These are phyloP conservation scores for Lissonota sp. DNA, from an alignment of 2,888 invertebrate species.

Conservation along the genomic window DNA sequence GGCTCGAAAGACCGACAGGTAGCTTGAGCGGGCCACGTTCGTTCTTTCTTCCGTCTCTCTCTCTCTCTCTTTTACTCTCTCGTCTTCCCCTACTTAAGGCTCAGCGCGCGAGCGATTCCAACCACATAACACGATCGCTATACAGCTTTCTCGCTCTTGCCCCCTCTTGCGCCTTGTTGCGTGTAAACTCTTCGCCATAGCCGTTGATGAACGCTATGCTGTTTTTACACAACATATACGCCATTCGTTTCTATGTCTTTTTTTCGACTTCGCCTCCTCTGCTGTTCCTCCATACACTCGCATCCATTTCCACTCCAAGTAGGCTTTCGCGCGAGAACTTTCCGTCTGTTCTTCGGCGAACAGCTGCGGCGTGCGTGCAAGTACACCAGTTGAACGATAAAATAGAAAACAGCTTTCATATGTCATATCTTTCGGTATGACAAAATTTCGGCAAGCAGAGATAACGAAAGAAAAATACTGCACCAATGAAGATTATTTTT, in stretches of 20 bases:
- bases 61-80: neutral
- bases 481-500: too few species aligned
- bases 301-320: too few species aligned
- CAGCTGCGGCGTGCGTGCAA: too few species aligned
- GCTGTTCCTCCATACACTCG: neutral
- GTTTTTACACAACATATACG: too few species aligned
- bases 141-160: neutral
- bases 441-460: too few species aligned
- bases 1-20: constrained; percentile 77
- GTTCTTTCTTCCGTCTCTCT: neutral
- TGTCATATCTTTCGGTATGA: too few species aligned
- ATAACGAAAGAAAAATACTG: too few species aligned
- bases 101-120: neutral
- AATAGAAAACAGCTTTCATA: too few species aligned
- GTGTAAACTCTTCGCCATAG: too few species aligned
- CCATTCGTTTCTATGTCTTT: neutral
- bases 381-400: too few species aligned
- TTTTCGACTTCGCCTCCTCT: constrained; percentile 13
- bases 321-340: neutral
- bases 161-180: neutral
- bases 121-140: constrained; percentile 1
- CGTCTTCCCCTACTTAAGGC: neutral
- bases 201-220: too few species aligned
- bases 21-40: constrained; percentile 72
- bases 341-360: constrained; percentile 2